Percentiles rank a stretch among this genome's conserved stretches.
These are phyloP conservation scores for Acronicta leporina DNA, from an alignment of 2,888 invertebrate genomes.

Conservation along the genomic window DNA sequence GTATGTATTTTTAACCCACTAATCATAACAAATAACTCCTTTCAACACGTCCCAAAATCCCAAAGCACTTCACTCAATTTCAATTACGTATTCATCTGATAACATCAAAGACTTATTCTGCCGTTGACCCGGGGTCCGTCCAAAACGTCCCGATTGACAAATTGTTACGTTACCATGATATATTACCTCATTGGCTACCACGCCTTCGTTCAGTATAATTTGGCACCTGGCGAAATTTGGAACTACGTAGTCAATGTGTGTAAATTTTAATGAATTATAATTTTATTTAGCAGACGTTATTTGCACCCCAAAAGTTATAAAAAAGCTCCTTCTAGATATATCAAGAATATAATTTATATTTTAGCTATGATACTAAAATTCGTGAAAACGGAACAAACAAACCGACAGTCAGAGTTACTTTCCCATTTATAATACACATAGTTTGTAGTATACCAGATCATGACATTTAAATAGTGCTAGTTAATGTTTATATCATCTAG, in stretches of 20 bases:
- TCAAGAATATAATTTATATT: too few species aligned
- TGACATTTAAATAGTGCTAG: too few species aligned
- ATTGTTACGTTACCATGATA: slow-evolving; percentile 56
- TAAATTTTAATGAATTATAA: too few species aligned
- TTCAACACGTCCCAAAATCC: slow-evolving; percentile 19
- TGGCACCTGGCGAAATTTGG: not conserved
- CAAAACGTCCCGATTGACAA: slow-evolving; percentile 53
- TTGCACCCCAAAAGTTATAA: too few species aligned
- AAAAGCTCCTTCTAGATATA: too few species aligned
- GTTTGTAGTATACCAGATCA: too few species aligned
- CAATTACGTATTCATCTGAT: slow-evolving; percentile 31
- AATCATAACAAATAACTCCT: slow-evolving; percentile 25
- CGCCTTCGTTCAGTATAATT: slow-evolving; percentile 7
- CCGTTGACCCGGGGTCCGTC: slow-evolving; percentile 17
- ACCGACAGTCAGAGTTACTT: too few species aligned
- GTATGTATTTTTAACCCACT: not conserved
- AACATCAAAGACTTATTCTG: slow-evolving; percentile 28
- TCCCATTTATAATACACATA: too few species aligned
- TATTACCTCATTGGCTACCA: slow-evolving; percentile 28
- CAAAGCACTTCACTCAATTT: slow-evolving; percentile 23
- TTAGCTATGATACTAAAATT: too few species aligned
- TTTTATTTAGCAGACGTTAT: too few species aligned
- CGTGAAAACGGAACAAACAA: too few species aligned
- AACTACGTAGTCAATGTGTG: slow-evolving; percentile 1
- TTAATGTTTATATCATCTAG: too few species aligned